Conservation (phyloP, 1,140 invertebrate species). For the Sitodiplosis mosellana region DNA sequence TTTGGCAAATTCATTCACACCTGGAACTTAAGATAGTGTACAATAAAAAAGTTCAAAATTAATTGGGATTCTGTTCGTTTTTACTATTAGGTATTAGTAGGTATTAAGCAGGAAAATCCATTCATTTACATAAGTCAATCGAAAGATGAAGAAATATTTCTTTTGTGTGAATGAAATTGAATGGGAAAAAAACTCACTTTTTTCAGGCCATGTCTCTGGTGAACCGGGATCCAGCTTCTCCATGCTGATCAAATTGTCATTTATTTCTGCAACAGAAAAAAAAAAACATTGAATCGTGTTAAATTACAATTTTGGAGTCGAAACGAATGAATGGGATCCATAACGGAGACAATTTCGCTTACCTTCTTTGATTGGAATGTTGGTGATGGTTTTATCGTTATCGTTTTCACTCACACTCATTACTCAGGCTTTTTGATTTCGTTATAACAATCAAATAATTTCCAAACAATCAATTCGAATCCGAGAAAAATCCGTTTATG, state of each 20-base stretch:
- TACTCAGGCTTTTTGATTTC: no score
- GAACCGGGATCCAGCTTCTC: conserved; percentile 81
- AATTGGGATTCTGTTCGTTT: conserved; percentile 1
- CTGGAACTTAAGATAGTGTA: conserved; percentile 56
- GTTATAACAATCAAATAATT: no score
- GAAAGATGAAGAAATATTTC: not conserved
- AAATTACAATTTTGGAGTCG: not conserved
- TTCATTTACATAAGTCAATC: not conserved
- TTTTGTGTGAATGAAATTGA: not conserved
- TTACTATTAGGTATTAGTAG: not conserved
- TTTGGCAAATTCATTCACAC: conserved; percentile 48
- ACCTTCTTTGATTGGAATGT: not conserved
- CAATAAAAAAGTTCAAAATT: conserved; percentile 13
- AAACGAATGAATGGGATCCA: not conserved
- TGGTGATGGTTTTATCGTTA: not conserved
- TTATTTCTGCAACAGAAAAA: conserved; percentile 17
- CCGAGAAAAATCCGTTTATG: no score
- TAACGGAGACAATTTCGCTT: not conserved
- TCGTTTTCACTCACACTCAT: not conserved
- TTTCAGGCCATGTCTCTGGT: conserved; percentile 85
- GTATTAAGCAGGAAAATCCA: no score
- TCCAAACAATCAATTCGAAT: no score
- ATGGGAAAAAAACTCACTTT: conserved; percentile 43
- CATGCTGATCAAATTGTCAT: conserved; percentile 39
- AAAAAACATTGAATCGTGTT: no score